A percentile compares a stretch with the other conserved stretches of the same genome.
These are phyloP conservation scores for Exaiptasia diaphana DNA, from an alignment of 64 coral and sea anemone species.

Conservation along the genomic window DNA sequence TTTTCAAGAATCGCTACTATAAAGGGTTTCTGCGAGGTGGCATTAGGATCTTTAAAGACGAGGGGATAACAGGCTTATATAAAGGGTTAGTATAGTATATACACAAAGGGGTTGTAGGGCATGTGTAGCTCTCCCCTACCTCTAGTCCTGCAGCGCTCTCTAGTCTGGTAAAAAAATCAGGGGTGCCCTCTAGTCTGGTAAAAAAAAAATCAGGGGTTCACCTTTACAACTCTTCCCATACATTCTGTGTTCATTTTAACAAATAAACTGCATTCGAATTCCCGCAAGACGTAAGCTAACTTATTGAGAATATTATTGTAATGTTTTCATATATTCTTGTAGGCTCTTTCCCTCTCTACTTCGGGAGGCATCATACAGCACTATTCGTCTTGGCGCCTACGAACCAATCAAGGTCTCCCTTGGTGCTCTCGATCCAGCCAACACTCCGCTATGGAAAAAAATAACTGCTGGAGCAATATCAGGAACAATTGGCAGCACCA, in stretches of 20 bases:
- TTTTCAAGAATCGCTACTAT: conserved; percentile 76
- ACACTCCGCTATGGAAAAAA: conserved; percentile 94
- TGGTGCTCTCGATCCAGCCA: conserved; percentile 74
- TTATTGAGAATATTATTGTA: too few relatives aligned
- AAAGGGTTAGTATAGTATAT: conserved; percentile 65
- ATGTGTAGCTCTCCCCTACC: background rate
- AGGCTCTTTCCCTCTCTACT: conserved; percentile 81
- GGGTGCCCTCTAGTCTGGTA: background rate
- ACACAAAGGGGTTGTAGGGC: background rate
- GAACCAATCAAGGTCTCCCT: conserved; percentile 80
- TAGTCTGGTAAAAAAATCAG: background rate
- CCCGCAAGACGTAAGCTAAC: too few relatives aligned
- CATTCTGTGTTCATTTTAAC: background rate
- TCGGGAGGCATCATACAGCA: conserved; percentile 88
- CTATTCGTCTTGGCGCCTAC: conserved; percentile 95
- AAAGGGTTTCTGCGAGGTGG: conserved; percentile 63
- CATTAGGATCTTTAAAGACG: conserved; percentile 70
- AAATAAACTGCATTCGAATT: background rate
- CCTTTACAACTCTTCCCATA: background rate
- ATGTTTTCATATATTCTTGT: background rate
- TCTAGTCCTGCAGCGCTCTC: background rate
- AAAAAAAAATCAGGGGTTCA: background rate
- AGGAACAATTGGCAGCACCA: conserved; percentile 85
- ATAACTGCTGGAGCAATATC: conserved; percentile 83
- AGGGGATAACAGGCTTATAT: conserved; percentile 82